Conservation (phyloP, 2,888 invertebrate species). For the Mellilla xanthometata region DNA sequence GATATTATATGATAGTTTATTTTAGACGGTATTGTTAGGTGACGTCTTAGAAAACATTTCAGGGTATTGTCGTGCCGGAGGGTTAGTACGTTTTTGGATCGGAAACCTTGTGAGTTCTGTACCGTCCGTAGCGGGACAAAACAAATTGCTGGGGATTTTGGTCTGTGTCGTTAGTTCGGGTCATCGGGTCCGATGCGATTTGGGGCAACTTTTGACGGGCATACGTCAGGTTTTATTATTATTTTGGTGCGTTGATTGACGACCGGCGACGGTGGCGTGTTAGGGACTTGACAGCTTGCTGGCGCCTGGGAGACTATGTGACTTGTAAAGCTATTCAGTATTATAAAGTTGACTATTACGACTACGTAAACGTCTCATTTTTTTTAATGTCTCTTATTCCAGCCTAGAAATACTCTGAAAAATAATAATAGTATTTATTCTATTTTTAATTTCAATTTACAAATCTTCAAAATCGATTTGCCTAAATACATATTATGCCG, state of each 20-base stretch:
- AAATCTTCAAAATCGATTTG: too few species aligned
- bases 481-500: too few species aligned
- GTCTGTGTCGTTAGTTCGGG: conserved; percentile 77
- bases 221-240: conserved; percentile 70
- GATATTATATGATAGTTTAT: conserved; percentile 82
- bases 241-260: conserved; percentile 64
- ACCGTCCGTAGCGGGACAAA: conserved; percentile 22
- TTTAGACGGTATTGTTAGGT: conserved; percentile 62
- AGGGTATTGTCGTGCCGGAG: conserved; percentile 24
- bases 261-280: conserved; percentile 37
- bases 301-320: conserved; percentile 3
- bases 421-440: too few species aligned
- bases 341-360: too few species aligned
- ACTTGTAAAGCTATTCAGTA: too few species aligned
- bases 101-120: conserved; percentile 37
- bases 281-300: conserved; percentile 5
- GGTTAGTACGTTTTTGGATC: conserved; percentile 34
- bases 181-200: conserved; percentile 79
- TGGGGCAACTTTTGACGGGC: conserved; percentile 77
- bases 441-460: too few species aligned
- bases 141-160: conserved; percentile 68
- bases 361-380: too few species aligned
- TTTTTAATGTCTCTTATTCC: too few species aligned
- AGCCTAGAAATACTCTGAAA: too few species aligned
- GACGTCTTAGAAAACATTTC: conserved; percentile 45